A percentile compares a stretch with the other conserved stretches of the same genome.
These are phyloP conservation scores for Ophion obscuratus DNA, from an alignment of 2,888 invertebrate species.

Conservation along the genomic window DNA sequence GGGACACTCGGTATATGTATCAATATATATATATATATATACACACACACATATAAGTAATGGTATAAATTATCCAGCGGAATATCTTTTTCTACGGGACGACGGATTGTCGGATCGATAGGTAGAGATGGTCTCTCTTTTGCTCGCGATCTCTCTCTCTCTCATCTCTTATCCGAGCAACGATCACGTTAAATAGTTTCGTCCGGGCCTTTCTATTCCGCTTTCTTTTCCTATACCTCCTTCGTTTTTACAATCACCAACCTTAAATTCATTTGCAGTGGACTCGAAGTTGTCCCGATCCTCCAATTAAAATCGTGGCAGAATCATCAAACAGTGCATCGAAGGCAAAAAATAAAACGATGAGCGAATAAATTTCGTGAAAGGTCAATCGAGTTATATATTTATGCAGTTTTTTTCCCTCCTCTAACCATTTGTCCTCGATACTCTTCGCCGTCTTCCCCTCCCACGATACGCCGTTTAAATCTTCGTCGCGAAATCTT, in stretches of 20 bases:
- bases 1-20: background rate
- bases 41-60: constrained; percentile 25
- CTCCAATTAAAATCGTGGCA: constrained; percentile 11
- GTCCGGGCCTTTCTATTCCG: background rate
- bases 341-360: background rate
- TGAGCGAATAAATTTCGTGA: constrained; percentile 15
- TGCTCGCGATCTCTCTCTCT: background rate
- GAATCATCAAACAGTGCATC: constrained; percentile 25
- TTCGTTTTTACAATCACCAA: background rate
- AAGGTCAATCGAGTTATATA: constrained; percentile 37
- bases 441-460: background rate
- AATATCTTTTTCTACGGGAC: constrained; percentile 39
- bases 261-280: constrained; percentile 10
- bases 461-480: background rate
- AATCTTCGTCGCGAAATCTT: background rate
- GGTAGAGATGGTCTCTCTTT: constrained; percentile 37
- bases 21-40: constrained; percentile 30
- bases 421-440: background rate
- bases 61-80: constrained; percentile 50
- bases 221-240: background rate
- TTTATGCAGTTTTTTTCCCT: background rate
- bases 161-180: background rate
- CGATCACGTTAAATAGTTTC: background rate
- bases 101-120: constrained; percentile 51
- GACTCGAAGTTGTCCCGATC: constrained; percentile 4